Conservation (phyloP, 2,797 vertebrate species). For the Emys orbicularis region DNA sequence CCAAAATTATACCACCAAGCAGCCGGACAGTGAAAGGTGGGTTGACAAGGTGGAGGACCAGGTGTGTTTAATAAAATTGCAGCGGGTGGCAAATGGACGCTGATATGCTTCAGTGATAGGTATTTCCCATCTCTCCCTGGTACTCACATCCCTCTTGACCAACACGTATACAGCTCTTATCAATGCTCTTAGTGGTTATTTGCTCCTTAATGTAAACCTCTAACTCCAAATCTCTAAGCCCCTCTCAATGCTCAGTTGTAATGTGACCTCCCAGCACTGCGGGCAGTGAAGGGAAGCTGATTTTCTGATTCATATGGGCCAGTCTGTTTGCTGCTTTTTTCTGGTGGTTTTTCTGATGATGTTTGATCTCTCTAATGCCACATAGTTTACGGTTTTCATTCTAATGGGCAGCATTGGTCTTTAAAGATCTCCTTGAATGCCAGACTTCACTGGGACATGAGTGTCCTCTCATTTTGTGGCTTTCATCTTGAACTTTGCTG, state of each 20-base stretch:
- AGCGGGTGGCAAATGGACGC: fast-evolving
- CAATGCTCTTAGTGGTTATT: neutral
- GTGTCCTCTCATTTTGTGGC: neutral
- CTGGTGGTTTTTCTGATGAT: neutral
- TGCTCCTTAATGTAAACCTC: neutral
- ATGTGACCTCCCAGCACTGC: neutral
- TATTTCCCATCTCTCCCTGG: fast-evolving
- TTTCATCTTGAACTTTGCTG: neutral
- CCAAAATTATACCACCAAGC: neutral
- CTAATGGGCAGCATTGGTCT: neutral
- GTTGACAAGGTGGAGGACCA: neutral
- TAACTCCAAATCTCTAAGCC: neutral
- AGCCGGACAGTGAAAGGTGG: neutral
- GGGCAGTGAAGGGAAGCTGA: fast-evolving
- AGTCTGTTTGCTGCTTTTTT: neutral
- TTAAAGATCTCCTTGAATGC: neutral
- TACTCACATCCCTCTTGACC: neutral
- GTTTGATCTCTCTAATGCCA: neutral
- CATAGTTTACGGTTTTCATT: neutral
- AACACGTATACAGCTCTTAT: fast-evolving
- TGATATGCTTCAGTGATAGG: neutral
- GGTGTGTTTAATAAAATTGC: neutral
- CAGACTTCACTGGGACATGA: neutral
- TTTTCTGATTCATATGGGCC: neutral
- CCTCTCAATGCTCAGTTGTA: neutral